Conservation (phyloP, 2,888 invertebrate genomes). For the Volucella bombylans region DNA sequence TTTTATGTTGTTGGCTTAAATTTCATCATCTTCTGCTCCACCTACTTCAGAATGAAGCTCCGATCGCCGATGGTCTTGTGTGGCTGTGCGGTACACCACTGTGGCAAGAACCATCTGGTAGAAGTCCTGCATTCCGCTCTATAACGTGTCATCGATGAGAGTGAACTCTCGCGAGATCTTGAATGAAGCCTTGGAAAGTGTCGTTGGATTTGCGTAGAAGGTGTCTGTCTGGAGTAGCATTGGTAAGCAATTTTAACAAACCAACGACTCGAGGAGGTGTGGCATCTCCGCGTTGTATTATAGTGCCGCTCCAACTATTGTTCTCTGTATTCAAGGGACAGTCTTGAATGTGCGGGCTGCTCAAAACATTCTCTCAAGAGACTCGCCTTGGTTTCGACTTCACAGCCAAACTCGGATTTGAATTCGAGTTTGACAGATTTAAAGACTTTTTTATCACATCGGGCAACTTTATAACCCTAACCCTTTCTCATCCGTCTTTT, state of each 20-base stretch:
- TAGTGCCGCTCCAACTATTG: conserved; percentile 72
- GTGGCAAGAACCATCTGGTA: conserved; percentile 77
- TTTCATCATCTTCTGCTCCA: background rate
- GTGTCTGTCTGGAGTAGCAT: conserved; percentile 76
- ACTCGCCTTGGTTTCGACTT: conserved; percentile 78
- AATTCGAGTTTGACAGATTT: conserved; percentile 78
- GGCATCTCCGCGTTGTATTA: conserved; percentile 75
- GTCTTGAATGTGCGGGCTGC: conserved; percentile 75
- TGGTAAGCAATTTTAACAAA: conserved; percentile 77
- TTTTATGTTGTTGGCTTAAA: background rate
- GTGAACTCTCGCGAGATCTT: conserved; percentile 75
- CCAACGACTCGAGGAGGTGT: conserved; percentile 76
- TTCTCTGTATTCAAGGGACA: conserved; percentile 75
- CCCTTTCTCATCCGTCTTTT: background rate
- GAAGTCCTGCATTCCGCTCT: conserved; percentile 76
- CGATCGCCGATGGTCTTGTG: conserved; percentile 23
- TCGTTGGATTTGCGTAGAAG: conserved; percentile 76
- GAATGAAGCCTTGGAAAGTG: conserved; percentile 76
- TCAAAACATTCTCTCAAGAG: conserved; percentile 79
- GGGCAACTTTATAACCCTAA: background rate
- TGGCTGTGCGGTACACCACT: background rate
- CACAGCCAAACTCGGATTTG: conserved; percentile 80
- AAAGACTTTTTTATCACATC: background rate
- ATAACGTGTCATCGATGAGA: conserved; percentile 76
- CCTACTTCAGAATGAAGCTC: conserved; percentile 38